These are phyloP conservation scores for Mantis religiosa DNA, from an alignment of 2,888 invertebrate species.

Conservation along the genomic window DNA sequence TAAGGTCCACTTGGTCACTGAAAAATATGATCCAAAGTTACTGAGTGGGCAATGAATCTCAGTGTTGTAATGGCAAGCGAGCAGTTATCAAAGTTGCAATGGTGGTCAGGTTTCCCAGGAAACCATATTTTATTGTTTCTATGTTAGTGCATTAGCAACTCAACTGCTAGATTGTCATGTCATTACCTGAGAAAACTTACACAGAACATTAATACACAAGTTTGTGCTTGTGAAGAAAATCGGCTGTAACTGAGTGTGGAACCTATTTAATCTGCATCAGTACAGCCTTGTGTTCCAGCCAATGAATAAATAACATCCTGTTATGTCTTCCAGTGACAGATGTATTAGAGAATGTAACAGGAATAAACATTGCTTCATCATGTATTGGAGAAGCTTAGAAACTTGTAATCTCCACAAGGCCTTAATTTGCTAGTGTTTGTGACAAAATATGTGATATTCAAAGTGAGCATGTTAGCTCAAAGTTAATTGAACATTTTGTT, in stretches of 20 bases:
- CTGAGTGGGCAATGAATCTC: too few species aligned
- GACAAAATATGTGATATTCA: background rate
- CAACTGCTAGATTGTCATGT: too few species aligned
- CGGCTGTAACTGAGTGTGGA: background rate
- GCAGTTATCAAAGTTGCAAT: too few species aligned
- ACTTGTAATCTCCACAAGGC: background rate
- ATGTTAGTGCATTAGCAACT: too few species aligned
- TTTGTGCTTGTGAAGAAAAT: background rate
- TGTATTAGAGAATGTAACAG: background rate
- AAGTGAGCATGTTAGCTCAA: background rate
- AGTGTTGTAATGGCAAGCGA: too few species aligned
- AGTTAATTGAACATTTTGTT: background rate
- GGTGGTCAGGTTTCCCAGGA: too few species aligned
- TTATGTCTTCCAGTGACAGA: background rate
- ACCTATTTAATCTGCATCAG: background rate
- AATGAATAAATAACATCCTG: background rate
- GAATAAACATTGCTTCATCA: background rate
- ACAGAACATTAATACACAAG: background rate
- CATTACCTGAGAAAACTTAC: too few species aligned
- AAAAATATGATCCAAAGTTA: too few species aligned
- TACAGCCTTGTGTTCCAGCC: background rate
- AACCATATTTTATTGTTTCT: too few species aligned
- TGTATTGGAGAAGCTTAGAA: background rate
- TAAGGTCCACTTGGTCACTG: too few species aligned
- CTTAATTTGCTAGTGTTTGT: background rate